Evolutionary conservation across 2,888 invertebrate genomes (phyloP).

Genomic region (Macaria notata): DNA sequence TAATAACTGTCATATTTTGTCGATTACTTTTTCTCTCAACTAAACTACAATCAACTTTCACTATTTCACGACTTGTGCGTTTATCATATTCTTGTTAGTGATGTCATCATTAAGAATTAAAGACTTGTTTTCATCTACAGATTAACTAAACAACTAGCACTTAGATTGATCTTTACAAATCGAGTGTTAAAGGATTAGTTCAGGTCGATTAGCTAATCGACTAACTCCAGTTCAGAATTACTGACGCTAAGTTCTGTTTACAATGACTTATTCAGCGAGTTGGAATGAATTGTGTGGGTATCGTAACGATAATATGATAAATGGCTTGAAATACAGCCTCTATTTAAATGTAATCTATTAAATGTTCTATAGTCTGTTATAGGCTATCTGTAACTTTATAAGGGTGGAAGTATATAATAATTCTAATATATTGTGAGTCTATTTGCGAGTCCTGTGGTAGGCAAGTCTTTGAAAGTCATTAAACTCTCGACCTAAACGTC

Average conservation of each 20-base stretch:
- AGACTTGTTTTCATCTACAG: conserved; percentile 1
- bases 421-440: too few species aligned
- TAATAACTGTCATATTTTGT: neutral
- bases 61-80: too few species aligned
- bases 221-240: conserved; percentile 3
- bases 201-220: conserved; percentile 18
- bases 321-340: conserved; percentile 11
- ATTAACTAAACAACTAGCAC: neutral
- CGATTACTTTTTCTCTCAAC: neutral
- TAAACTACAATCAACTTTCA: neutral
- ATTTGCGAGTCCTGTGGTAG: neutral
- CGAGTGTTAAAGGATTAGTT: conserved; percentile 18
- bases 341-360: conserved; percentile 9
- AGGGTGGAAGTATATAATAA: too few species aligned
- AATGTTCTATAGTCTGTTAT: conserved; percentile 1
- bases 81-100: too few species aligned
- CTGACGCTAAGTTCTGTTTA: conserved; percentile 7
- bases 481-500: too few species aligned
- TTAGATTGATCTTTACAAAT: conserved; percentile 13
- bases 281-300: conserved; percentile 11
- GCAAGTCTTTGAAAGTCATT: conserved; percentile 1
- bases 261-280: conserved; percentile 16
- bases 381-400: conserved; percentile 2
- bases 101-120: neutral
- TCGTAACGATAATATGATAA: conserved; percentile 20